Evolutionary conservation across 2,797 vertebrate species (phyloP).

Genomic region (Sebastes ruberrimus): DNA sequence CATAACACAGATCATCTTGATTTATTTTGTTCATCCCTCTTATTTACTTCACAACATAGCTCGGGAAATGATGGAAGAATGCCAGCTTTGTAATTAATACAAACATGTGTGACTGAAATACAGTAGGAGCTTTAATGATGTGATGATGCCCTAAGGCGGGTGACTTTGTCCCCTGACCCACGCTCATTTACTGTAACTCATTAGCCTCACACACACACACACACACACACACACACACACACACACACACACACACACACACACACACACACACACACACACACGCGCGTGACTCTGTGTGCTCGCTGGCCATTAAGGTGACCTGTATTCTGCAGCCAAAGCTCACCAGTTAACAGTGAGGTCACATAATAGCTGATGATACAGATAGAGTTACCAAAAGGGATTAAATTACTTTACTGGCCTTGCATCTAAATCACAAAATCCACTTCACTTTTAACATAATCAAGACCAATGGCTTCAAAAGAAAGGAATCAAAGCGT

Average conservation of each 20-base stretch:
- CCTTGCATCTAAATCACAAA: neutral
- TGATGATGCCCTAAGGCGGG: neutral
- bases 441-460: neutral
- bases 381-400: neutral
- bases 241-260: too few relatives aligned
- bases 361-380: neutral
- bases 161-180: neutral
- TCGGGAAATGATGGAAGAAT: neutral
- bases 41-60: neutral
- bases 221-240: neutral
- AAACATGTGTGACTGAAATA: conserved; percentile 10
- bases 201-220: neutral
- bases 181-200: conserved; percentile 21
- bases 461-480: neutral
- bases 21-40: neutral
- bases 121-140: conserved; percentile 16
- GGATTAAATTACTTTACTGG: neutral
- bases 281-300: neutral
- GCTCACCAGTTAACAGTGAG: neutral
- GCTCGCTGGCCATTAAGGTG: neutral
- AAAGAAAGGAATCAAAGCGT: neutral
- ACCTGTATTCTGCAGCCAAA: neutral
- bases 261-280: neutral
- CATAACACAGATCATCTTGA: neutral
- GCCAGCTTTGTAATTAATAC: neutral